Evolutionary conservation across 1,140 invertebrate species (phyloP), one percentile per base, ranked within the genome.

Genomic region (Caerostris extrusa): DNA sequence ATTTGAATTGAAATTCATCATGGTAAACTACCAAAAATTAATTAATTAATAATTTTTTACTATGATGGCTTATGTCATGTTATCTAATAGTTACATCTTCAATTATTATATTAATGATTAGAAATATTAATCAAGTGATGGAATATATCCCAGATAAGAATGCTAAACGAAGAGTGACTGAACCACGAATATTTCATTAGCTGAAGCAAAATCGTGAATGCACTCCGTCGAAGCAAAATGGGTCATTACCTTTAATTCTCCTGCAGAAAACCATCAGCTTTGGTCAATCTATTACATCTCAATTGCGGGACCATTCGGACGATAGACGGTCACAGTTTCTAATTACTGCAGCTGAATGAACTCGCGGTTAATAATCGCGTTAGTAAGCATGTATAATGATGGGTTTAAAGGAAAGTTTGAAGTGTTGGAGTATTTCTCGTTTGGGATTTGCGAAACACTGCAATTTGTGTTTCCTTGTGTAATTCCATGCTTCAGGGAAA

Each of bases 191-290:
- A 91, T 83, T 91, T 91, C 90, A 83, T 83, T 91, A 91, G 12
- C 56, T 10, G 53, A 55, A n/a, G 61, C 53, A 90, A 90, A 85
- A 91, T 83, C 55, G 77, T 64, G 81, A 83, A 91, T 85, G 90
- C 69, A 53, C 17, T 91, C 58, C 56, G 5, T 10, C 67, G 77
- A 55, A 83, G 90, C 90, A 91, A 58, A 91, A 91, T 83, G 69
- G 90, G 90, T 91, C 90, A 91, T 91, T 91, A 91, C 58, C 58
- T 56, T 64, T 91, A 83, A 91, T 91, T 77, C 58, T 4, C 14
- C 50, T 5, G 58, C 17, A 82, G 57, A 19, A 64, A 64, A 56
- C 57, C 53, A 56, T 58, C 77, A 58, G 14, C 57, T 50, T 50
- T 55, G 14, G 10, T 17, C 67, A 90, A 90, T 90, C 89, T 83